These are phyloP conservation scores for Drosophila mettleri DNA, from an alignment of 2,888 invertebrate species.

Conservation along the genomic window DNA sequence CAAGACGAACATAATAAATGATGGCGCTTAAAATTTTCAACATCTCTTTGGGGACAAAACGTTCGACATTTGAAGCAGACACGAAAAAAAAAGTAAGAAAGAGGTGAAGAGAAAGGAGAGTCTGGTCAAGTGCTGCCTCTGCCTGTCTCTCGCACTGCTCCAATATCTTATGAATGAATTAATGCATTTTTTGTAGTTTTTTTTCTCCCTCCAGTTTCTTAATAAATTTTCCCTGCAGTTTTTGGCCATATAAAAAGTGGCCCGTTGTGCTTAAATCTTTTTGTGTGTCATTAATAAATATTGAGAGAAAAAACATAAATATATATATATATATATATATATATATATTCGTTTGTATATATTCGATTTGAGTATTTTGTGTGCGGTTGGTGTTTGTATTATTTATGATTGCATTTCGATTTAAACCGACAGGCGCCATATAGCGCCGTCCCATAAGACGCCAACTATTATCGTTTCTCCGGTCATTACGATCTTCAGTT, in stretches of 20 bases:
- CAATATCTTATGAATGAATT: constrained; percentile 72
- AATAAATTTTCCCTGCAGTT: constrained; percentile 61
- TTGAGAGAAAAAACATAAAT: constrained; percentile 4
- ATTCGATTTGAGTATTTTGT: constrained; percentile 25
- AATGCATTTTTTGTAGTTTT: constrained; percentile 54
- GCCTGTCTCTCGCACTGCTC: constrained; percentile 9
- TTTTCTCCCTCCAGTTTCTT: constrained; percentile 18
- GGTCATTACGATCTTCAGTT: constrained; percentile 50
- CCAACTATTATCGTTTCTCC: constrained; percentile 24
- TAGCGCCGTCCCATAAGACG: constrained; percentile 50
- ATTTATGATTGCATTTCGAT: constrained; percentile 70
- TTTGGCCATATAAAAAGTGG: constrained; percentile 57
- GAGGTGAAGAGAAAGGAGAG: constrained; percentile 19
- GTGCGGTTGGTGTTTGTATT: constrained; percentile 66
- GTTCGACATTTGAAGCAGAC: constrained; percentile 66
- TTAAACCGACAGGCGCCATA: constrained; percentile 67
- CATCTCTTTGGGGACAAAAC: constrained; percentile 75
- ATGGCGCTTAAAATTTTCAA: constrained; percentile 83
- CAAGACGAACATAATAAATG: constrained; percentile 82
- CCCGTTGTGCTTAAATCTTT: constrained; percentile 62
- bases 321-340: neutral
- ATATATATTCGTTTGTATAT: neutral
- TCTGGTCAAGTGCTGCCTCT: constrained; percentile 62
- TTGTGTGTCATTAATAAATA: constrained; percentile 74
- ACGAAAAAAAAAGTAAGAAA: constrained; percentile 25